phyloP scores from a whole-genome alignment of 2,888 invertebrate species.

The Cataglyphis albicans region DNA sequence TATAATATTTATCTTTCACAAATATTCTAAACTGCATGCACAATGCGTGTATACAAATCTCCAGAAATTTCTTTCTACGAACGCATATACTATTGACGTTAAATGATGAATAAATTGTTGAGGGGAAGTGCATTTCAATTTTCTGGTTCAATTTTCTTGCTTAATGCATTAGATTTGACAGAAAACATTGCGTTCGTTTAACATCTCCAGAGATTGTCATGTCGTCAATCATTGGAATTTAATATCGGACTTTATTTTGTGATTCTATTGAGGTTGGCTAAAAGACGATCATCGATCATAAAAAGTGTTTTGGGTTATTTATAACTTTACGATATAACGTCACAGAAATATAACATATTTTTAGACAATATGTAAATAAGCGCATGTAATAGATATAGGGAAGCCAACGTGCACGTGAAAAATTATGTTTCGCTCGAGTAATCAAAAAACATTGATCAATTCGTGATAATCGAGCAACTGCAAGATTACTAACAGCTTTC shows the following conservation, averaged over 20 bases:
- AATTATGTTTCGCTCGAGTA: conserved; percentile 37
- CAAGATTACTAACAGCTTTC: background rate
- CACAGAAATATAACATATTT: conserved; percentile 36
- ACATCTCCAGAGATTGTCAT: conserved; percentile 44
- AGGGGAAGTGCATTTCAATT: conserved; percentile 66
- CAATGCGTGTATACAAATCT: background rate
- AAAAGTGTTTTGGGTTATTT: conserved; percentile 30
- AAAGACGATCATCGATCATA: conserved; percentile 33
- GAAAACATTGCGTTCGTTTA: conserved; percentile 45
- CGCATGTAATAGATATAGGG: conserved; percentile 10
- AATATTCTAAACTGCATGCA: conserved; percentile 1
- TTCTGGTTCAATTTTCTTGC: conserved; percentile 35
- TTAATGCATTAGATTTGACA: conserved; percentile 66
- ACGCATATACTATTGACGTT: conserved; percentile 44
- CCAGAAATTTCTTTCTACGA: background rate
- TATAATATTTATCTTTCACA: background rate
- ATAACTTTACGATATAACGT: conserved; percentile 15
- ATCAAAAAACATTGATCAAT: conserved; percentile 27
- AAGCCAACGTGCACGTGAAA: conserved; percentile 32
- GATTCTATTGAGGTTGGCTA: conserved; percentile 7
- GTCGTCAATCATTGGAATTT: conserved; percentile 33
- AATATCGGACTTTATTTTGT: conserved; percentile 21
- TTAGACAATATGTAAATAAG: conserved; percentile 39
- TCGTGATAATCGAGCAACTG: background rate
- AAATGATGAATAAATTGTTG: conserved; percentile 67